These are phyloP conservation scores for Drosophila parthenogenetica DNA, from an alignment of 2,888 invertebrate genomes.

Conservation along the genomic window DNA sequence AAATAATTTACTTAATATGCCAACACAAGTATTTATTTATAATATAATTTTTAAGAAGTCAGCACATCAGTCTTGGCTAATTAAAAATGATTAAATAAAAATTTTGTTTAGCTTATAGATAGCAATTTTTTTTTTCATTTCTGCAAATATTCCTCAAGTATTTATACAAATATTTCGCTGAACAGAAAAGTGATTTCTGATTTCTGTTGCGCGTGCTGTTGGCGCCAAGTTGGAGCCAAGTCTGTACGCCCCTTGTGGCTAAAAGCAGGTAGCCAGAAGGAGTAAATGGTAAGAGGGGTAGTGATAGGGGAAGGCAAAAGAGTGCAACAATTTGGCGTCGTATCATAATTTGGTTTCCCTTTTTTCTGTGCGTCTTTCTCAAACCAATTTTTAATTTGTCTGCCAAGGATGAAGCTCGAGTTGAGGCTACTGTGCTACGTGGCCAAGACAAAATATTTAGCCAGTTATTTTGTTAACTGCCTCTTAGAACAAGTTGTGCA, in stretches of 20 bases:
- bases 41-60: not conserved
- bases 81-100: slow-evolving; percentile 6
- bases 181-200: not conserved
- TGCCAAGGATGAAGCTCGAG: slow-evolving; percentile 27
- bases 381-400: slow-evolving; percentile 60
- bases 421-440: slow-evolving; percentile 64
- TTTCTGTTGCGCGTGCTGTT: slow-evolving; percentile 51
- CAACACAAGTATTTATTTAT: not conserved
- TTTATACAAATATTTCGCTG: slow-evolving; percentile 15
- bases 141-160: slow-evolving; percentile 15
- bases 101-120: not conserved
- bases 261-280: slow-evolving; percentile 29
- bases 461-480: slow-evolving; percentile 9
- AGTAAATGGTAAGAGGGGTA: not conserved
- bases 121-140: not conserved
- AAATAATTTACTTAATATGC: not conserved
- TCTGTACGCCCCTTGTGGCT: slow-evolving; percentile 33
- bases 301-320: not conserved
- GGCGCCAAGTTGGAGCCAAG: slow-evolving; percentile 63
- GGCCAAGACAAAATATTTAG: slow-evolving; percentile 15
- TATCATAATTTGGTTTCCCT: slow-evolving; percentile 57
- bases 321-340: slow-evolving; percentile 52
- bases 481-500: slow-evolving; percentile 23
- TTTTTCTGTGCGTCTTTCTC: slow-evolving; percentile 2
- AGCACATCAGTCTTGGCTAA: not conserved